A percentile compares a stretch with the other conserved stretches of the same genome.
phyloP scores from a whole-genome alignment of 2,113 vertebrate species.

The Calyptomena viridis region DNA sequence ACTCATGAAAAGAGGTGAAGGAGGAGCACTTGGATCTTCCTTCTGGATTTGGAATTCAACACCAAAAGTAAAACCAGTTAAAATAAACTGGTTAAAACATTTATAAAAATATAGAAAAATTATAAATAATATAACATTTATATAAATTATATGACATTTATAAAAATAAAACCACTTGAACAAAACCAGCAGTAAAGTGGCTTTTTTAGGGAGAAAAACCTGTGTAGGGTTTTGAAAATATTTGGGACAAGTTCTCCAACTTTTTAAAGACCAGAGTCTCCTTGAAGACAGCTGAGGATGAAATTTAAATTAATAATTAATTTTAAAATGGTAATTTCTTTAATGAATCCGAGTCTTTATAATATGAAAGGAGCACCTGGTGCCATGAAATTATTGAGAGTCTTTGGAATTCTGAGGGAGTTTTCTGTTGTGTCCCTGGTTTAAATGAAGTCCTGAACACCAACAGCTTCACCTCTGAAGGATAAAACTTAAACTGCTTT shows the following conservation, averaged over 20 bases:
- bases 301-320: not conserved
- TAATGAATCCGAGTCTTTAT: not conserved
- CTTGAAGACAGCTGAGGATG: not conserved
- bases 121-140: too few species aligned
- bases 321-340: not conserved
- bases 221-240: not conserved
- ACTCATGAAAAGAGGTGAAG: not conserved
- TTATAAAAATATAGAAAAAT: too few species aligned
- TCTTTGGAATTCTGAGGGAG: not conserved
- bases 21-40: not conserved
- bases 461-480: not conserved
- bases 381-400: not conserved
- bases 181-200: not conserved
- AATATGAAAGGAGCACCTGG: not conserved
- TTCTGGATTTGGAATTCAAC: not conserved
- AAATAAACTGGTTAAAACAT: not conserved
- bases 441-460: not conserved
- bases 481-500: not conserved
- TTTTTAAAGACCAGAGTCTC: not conserved
- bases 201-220: not conserved
- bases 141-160: too few species aligned
- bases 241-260: not conserved
- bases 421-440: not conserved
- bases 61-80: not conserved
- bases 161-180: not conserved